Evolutionary conservation across 2,113 vertebrate species (phyloP).

Genomic region (Cochlearius cochlearius): DNA sequence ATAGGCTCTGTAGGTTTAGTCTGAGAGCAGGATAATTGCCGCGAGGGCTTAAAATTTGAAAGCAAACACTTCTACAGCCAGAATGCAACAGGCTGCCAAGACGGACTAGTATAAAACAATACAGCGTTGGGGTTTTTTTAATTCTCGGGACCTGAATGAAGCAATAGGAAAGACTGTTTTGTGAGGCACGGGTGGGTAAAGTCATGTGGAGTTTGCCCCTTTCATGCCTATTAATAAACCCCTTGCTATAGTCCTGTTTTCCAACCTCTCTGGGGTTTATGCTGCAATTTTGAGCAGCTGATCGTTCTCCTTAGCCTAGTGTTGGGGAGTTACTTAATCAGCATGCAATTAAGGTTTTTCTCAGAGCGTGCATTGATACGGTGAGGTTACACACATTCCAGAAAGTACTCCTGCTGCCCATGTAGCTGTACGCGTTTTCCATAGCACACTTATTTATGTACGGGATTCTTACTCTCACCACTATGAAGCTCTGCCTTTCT

Average conservation of each 20-base stretch:
- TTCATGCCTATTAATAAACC: not conserved
- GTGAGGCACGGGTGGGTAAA: not conserved
- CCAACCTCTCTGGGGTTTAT: not conserved
- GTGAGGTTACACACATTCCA: not conserved
- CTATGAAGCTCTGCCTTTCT: not conserved
- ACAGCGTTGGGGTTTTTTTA: not conserved
- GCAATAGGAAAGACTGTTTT: not conserved
- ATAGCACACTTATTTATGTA: not conserved
- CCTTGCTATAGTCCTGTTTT: not conserved
- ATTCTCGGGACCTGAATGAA: not conserved
- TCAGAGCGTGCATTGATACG: not conserved
- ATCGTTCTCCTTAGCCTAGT: not conserved
- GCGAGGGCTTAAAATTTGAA: not conserved
- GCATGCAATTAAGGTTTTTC: not conserved
- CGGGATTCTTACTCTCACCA: not conserved
- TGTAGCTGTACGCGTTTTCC: not conserved
- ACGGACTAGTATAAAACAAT: not conserved
- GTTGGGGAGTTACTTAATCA: not conserved
- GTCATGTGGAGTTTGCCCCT: not conserved
- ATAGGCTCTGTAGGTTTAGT: conserved; percentile 39
- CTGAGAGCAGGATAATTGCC: conserved; percentile 27
- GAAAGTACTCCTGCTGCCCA: not conserved
- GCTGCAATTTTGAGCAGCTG: not conserved
- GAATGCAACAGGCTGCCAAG: not conserved
- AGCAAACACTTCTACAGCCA: not conserved